Conservation (phyloP, 2,113 vertebrate species). For the Rhea americana region DNA sequence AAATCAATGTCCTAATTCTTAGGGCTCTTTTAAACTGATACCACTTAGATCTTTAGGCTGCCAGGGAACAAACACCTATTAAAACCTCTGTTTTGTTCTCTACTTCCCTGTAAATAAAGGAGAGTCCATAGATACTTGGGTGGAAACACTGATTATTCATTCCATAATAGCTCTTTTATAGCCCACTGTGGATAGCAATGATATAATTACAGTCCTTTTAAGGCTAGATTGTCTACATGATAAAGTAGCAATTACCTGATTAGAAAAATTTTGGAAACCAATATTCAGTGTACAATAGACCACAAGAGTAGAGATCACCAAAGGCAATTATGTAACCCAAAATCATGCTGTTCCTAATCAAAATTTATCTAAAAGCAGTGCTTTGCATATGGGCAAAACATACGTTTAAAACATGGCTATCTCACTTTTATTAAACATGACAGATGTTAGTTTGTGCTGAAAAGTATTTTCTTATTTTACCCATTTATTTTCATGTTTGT, state of each 20-base stretch:
- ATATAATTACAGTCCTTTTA: slow-evolving; percentile 66
- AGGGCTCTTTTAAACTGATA: slow-evolving; percentile 3
- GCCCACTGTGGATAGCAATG: slow-evolving; percentile 57
- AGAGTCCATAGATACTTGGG: neutral
- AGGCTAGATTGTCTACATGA: slow-evolving; percentile 61
- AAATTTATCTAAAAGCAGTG: neutral
- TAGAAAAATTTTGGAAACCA: slow-evolving; percentile 60
- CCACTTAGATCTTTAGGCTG: neutral
- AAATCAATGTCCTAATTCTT: neutral
- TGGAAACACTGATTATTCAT: slow-evolving; percentile 46
- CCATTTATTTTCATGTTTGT: neutral
- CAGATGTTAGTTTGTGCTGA: neutral
- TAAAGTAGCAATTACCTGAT: slow-evolving; percentile 73
- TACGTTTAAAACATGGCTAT: neutral
- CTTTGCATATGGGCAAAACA: neutral
- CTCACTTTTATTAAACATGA: neutral
- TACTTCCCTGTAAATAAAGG: slow-evolving; percentile 56
- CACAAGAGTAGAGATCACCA: slow-evolving; percentile 44
- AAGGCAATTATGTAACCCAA: slow-evolving; percentile 50
- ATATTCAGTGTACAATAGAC: slow-evolving; percentile 59
- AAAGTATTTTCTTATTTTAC: neutral
- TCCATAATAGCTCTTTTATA: slow-evolving; percentile 57
- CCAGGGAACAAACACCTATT: slow-evolving; percentile 6
- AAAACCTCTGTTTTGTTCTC: neutral
- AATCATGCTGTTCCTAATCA: slow-evolving; percentile 53